Percentiles rank a stretch among this genome's conserved stretches.
phyloP scores from a whole-genome alignment of 2,888 invertebrate species.

The Arctia plantaginis region DNA sequence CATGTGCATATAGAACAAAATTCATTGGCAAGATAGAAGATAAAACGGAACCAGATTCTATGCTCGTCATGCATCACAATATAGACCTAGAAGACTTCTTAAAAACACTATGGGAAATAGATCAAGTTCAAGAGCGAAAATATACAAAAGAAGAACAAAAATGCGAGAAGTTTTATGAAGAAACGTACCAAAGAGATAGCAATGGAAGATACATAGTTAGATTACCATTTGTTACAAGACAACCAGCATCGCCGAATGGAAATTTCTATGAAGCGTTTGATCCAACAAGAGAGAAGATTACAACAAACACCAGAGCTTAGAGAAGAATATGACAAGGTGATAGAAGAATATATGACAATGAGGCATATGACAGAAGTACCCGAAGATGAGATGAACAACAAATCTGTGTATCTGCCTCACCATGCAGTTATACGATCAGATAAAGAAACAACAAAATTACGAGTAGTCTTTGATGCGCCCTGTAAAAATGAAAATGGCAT shows the following conservation, averaged over 20 bases:
- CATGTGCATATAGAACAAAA: conserved; percentile 14
- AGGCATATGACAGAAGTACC: conserved; percentile 16
- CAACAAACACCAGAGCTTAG: conserved; percentile 1
- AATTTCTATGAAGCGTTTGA: conserved; percentile 4
- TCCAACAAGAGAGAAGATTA: conserved; percentile 16
- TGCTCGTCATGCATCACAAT: not conserved
- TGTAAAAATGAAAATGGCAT: not conserved
- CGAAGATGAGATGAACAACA: not conserved
- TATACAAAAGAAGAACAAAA: conserved; percentile 6
- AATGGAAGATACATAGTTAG: conserved; percentile 10
- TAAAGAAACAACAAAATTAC: too few species aligned
- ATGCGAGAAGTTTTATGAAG: conserved; percentile 1
- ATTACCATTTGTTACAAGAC: conserved; percentile 6
- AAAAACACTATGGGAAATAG: conserved; percentile 20
- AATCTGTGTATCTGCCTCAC: conserved; percentile 10
- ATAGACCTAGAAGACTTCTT: not conserved
- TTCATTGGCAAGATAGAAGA: conserved; percentile 6
- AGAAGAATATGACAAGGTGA: conserved; percentile 8
- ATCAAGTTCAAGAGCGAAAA: conserved; percentile 2
- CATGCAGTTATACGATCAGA: conserved; percentile 4
- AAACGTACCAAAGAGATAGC: conserved; percentile 1
- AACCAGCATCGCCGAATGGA: conserved; percentile 11
- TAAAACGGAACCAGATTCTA: not conserved
- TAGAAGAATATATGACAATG: conserved; percentile 13
- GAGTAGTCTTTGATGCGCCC: too few species aligned